These are phyloP conservation scores for Antennarius striatus DNA, from an alignment of 2,113 vertebrate species.

Conservation along the genomic window DNA sequence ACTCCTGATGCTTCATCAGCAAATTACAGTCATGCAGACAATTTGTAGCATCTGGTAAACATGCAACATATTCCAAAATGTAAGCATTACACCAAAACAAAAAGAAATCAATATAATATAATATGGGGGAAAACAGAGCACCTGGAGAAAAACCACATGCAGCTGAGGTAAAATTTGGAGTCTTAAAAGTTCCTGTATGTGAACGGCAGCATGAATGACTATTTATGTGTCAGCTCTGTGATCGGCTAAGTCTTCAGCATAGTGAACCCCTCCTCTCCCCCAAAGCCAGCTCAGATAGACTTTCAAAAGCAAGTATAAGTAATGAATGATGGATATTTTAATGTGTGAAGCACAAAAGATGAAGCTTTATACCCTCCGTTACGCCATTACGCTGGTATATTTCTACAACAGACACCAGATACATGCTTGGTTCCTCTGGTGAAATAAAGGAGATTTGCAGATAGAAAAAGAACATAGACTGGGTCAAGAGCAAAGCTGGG, in stretches of 20 bases:
- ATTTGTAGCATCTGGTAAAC: not conserved
- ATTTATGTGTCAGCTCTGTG: not conserved
- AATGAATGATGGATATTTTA: no score
- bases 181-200: not conserved
- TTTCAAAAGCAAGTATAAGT: no score
- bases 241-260: not conserved
- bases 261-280: no score
- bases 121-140: not conserved
- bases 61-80: conserved; percentile 26
- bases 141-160: not conserved
- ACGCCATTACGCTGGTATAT: no score
- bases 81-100: conserved; percentile 8
- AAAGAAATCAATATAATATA: not conserved
- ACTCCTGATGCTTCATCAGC: not conserved
- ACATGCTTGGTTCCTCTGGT: no score
- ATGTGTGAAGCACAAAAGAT: no score
- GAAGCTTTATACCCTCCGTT: no score
- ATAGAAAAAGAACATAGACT: no score
- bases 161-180: not conserved
- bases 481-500: no score
- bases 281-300: no score
- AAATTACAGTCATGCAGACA: conserved; percentile 28
- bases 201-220: not conserved
- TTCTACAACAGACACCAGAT: no score
- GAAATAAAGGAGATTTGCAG: no score